phyloP scores from a whole-genome alignment of 2,888 invertebrate species.

The Ectemnius cavifrons region DNA sequence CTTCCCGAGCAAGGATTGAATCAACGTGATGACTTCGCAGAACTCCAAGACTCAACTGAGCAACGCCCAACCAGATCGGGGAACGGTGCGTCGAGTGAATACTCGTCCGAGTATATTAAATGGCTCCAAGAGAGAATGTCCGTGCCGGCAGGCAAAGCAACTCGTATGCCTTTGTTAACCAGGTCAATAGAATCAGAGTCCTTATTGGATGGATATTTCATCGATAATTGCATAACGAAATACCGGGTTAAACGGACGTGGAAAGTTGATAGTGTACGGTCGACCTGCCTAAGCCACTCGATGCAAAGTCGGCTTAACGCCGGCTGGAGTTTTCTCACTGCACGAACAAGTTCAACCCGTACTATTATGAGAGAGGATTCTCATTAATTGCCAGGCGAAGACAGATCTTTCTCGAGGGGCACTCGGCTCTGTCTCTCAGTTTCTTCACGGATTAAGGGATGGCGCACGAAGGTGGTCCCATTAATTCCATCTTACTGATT shows the following conservation, averaged over 20 bases:
- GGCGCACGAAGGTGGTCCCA: conserved; percentile 30
- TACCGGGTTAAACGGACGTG: too few relatives aligned
- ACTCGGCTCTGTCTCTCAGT: conserved; percentile 1
- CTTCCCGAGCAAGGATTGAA: conserved; percentile 22
- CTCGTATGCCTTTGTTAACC: too few relatives aligned
- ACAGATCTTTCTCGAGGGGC: background rate
- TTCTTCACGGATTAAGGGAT: conserved; percentile 37
- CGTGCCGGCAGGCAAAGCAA: too few relatives aligned
- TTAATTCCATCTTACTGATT: conserved; percentile 54
- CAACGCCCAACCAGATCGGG: too few relatives aligned
- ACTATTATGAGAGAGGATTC: conserved; percentile 25
- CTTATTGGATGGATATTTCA: too few relatives aligned
- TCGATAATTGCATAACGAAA: too few relatives aligned
- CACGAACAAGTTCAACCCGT: conserved; percentile 8
- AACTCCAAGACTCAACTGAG: background rate
- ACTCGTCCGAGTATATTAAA: too few relatives aligned
- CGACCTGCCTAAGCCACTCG: too few relatives aligned
- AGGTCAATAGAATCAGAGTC: too few relatives aligned
- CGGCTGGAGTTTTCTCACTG: background rate
- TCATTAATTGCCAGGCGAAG: conserved; percentile 24
- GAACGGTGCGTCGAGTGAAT: too few relatives aligned
- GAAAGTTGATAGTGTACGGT: too few relatives aligned
- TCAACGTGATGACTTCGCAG: conserved; percentile 15
- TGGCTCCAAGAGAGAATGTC: too few relatives aligned
- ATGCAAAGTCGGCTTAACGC: conserved; percentile 19